Evolutionary conservation across 1,140 invertebrate genomes (phyloP), one percentile per base, ranked within the genome.

Genomic region (Druon quercuslanigerum): DNA sequence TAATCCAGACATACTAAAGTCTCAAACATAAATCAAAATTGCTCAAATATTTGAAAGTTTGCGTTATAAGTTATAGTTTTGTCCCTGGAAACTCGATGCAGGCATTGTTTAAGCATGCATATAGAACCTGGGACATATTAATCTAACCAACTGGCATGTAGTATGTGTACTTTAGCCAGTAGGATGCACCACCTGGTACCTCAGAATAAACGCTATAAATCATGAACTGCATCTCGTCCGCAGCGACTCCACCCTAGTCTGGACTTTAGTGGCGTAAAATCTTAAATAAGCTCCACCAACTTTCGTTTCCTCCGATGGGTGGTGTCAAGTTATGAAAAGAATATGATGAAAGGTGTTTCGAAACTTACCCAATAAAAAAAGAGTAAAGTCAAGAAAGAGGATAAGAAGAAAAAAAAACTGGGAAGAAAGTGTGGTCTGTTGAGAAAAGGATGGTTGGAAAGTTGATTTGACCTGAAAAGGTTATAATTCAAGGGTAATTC

Each of bases 121-220:
- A 54, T 19, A 54, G 17, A 17, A 54, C 14, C 16, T n/a, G 52
- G 40, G 1, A 66, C 40, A 66, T 66, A 40, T 40, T 66, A 5
- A 66, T 66, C 25, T 14, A 16, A 33, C 25, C 40, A 40, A 66
- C 33, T 66, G 11, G 25, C 60, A 66, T 66, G 40, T 66, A n/a
- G 13, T 66, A 25, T 14, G 57, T 66, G 40, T 33, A 66, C 25
- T 66, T 66, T 66, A 66, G 25, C 40, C 20, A 66, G 57, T 66
- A 66, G 5, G 57, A 66, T 66, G 20, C 60, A 66, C 60, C 60
- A 66, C 60, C 60, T 66, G 60, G 60, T 66, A 66, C 60, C 33
- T 66, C 25, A 66, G 25, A 66, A 66, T 66, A 33, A 66, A 66
- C 25, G 60, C 25, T 25, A 66, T 66, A 66, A 66, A 66, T 66